These are phyloP conservation scores for Cynaeus angustus DNA, from an alignment of 2,888 invertebrate genomes.

Conservation along the genomic window DNA sequence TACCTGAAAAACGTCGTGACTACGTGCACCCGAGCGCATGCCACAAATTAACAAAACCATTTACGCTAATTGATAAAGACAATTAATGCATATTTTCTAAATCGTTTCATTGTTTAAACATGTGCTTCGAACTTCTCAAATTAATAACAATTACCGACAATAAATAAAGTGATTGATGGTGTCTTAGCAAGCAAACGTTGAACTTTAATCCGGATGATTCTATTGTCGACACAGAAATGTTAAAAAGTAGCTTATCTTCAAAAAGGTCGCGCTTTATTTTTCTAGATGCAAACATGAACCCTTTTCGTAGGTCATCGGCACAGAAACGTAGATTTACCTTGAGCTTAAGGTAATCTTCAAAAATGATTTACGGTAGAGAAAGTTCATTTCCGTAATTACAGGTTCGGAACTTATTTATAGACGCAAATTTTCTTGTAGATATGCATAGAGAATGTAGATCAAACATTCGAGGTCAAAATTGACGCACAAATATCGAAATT, in stretches of 20 bases:
- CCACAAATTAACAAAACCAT: slow-evolving; percentile 18
- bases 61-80: slow-evolving; percentile 19
- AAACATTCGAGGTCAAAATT: too few relatives aligned
- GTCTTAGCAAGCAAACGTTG: neutral
- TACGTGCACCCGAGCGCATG: slow-evolving; percentile 33
- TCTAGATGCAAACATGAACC: neutral
- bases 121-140: neutral
- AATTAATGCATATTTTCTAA: neutral
- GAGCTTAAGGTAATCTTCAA: neutral
- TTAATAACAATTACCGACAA: too few relatives aligned
- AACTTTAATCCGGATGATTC: too few relatives aligned
- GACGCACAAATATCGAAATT: too few relatives aligned
- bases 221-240: too few relatives aligned
- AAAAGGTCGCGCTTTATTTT: neutral
- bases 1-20: slow-evolving; percentile 7
- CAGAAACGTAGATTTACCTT: neutral
- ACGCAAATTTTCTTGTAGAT: too few relatives aligned
- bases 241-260: neutral
- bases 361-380: neutral
- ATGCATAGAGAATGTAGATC: too few relatives aligned
- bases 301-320: neutral
- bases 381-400: slow-evolving; percentile 2
- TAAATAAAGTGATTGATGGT: neutral
- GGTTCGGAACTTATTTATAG: slow-evolving; percentile 1
- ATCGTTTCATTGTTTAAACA: neutral